phyloP scores from a whole-genome alignment of 1,140 invertebrate genomes.

The Drepana arcuata region DNA sequence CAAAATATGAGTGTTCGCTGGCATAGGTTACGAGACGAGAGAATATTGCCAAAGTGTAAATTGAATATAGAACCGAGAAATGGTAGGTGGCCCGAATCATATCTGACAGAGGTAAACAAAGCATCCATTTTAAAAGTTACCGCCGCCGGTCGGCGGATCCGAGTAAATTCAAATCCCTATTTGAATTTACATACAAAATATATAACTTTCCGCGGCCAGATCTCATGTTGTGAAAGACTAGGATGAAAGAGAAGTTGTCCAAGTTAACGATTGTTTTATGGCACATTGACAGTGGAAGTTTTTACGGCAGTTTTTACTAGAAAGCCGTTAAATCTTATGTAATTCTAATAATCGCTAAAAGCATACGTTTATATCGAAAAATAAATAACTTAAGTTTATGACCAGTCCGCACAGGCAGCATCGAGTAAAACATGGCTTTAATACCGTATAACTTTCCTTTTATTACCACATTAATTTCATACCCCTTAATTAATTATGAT shows the following conservation, averaged over 20 bases:
- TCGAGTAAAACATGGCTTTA: no score
- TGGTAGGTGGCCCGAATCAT: no score
- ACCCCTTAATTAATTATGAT: no score
- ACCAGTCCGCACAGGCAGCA: no score
- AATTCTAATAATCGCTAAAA: constrained; percentile 14
- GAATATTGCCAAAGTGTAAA: no score
- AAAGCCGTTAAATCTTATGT: constrained; percentile 22
- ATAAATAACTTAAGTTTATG: constrained; percentile 4
- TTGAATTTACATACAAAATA: constrained; percentile 8
- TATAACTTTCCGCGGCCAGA: constrained; percentile 11
- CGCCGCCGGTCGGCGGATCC: no score
- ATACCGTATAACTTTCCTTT: constrained; percentile 6
- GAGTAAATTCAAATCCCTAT: no score
- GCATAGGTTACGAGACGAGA: no score
- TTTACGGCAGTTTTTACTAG: constrained; percentile 33
- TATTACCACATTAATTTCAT: constrained; percentile 6
- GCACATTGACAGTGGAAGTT: constrained; percentile 33
- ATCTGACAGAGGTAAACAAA: no score
- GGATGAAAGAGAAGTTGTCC: constrained; percentile 23
- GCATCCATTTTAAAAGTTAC: no score
- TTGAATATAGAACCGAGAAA: no score
- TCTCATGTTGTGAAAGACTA: constrained; percentile 26
- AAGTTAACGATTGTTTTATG: constrained; percentile 32
- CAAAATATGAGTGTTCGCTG: no score
- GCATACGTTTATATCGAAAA: constrained; percentile 4